phyloP scores from a whole-genome alignment of 2,113 vertebrate species.

The human region DNA sequence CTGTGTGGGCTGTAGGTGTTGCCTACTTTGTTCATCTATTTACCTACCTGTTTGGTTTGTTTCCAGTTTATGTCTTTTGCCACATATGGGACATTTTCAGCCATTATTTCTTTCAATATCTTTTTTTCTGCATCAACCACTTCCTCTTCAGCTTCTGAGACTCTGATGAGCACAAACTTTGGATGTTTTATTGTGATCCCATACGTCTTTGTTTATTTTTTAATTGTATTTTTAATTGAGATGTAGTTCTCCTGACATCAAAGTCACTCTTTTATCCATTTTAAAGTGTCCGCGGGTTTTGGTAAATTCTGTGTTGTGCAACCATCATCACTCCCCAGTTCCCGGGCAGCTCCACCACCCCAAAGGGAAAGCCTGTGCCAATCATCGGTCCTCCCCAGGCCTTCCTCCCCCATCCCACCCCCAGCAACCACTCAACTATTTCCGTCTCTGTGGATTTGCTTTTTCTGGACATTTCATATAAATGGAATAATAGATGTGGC shows the following conservation, averaged over 20 bases:
- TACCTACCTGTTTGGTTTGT: rapidly evolving
- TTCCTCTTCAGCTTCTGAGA: too few species aligned
- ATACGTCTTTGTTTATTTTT: rapidly evolving
- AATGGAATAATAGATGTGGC: rapidly evolving
- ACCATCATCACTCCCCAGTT: rapidly evolving
- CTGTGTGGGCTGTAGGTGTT: background rate
- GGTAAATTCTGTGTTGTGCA: rapidly evolving
- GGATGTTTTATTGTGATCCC: rapidly evolving
- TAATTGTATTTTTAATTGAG: background rate
- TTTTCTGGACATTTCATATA: rapidly evolving
- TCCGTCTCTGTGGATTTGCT: rapidly evolving
- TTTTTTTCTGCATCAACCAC: too few species aligned
- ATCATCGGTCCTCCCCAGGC: rapidly evolving
- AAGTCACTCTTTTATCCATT: background rate
- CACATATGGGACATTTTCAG: background rate
- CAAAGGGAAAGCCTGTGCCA: rapidly evolving
- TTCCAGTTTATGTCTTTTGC: background rate
- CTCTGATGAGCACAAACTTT: rapidly evolving
- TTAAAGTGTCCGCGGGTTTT: background rate
- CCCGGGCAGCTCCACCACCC: rapidly evolving
- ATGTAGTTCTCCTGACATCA: rapidly evolving
- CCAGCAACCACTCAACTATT: rapidly evolving
- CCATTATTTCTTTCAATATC: too few species aligned
- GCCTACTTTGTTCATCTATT: rapidly evolving
- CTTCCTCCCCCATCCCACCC: too few species aligned